Evolutionary conservation across 2,113 vertebrate species (phyloP), one percentile per base, ranked within the genome.

Genomic region (Ailurus styani): DNA sequence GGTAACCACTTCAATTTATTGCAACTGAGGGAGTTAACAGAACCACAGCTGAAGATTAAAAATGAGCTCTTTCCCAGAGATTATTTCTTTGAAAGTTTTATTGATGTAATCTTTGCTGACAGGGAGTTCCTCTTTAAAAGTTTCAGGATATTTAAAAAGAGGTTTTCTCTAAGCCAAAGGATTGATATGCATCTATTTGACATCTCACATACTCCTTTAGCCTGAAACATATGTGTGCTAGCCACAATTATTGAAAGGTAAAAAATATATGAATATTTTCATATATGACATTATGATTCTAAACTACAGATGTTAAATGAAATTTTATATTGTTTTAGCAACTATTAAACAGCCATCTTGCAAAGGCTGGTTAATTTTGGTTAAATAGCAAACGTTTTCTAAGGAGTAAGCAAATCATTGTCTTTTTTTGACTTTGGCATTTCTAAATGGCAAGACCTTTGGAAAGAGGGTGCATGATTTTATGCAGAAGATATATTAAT

Each of bases 261-360:
- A 90, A 95, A 81, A 81, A 77, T 54, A 25, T n/a, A 90, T 84
- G 27, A 45, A 54, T 72, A n/a, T n/a, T n/a, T n/a, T n/a, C n/a
- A n/a, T n/a, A 83, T 64, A 4, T 81, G 45, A 73, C 11, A 64
- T 96, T 70, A 75, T 72, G 27, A 6, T 29, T 93, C 62, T 87
- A 78, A 87, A 72, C 23, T 64, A 79, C 1, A 64, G 25, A 57
- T 78, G 25, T 42, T 77, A 86, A 95, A 52, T 90, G 20, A 77
- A 96, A 93, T 77, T 79, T 95, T 75, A 52, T 97, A 50, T 92
- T 90, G 23, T 94, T 86, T 95, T 93, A 97, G 21, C 29, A 91
- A 90, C 84, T 20, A 70, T 62, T 70, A 68, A 60, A 47, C 3
- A 83, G 12, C 5, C 37, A 95, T 84, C 60, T 47, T 94, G 60